Conservation (phyloP, 2,797 vertebrate genomes). For the Sebastes goodei region DNA sequence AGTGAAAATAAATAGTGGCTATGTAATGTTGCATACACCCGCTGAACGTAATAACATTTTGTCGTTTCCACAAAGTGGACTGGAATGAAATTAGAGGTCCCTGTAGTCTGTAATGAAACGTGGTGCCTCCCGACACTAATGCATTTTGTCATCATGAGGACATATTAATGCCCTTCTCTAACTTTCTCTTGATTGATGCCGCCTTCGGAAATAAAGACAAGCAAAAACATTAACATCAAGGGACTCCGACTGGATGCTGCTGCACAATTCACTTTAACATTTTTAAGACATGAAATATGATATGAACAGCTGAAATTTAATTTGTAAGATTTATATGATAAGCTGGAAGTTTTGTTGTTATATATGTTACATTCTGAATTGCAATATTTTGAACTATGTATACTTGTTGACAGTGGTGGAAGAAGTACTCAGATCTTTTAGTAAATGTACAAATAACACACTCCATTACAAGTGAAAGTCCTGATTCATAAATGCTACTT, state of each 20-base stretch:
- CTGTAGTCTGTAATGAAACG: constrained; percentile 84
- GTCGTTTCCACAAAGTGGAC: constrained; percentile 85
- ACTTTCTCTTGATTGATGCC: constrained; percentile 76
- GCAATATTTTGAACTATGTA: background rate
- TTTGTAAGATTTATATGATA: constrained; percentile 11
- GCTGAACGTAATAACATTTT: constrained; percentile 85
- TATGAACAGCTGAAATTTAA: constrained; percentile 34
- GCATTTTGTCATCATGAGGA: constrained; percentile 81
- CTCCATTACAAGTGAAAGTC: too few species aligned
- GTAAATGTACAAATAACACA: too few species aligned
- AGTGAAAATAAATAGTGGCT: constrained; percentile 85
- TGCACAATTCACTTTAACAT: constrained; percentile 22
- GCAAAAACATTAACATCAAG: constrained; percentile 65
- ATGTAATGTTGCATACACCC: constrained; percentile 83
- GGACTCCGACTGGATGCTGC: constrained; percentile 19
- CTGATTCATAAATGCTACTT: too few species aligned
- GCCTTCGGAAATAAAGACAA: constrained; percentile 56
- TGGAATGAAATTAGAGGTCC: constrained; percentile 86
- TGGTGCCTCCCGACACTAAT: constrained; percentile 72
- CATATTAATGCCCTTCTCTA: constrained; percentile 77
- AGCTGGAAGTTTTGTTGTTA: constrained; percentile 7
- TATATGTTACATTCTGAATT: background rate
- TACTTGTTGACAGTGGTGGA: background rate
- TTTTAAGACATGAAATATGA: constrained; percentile 49
- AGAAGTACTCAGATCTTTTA: too few species aligned